Conservation (phyloP, 2,797 vertebrate species). For the Buphagus erythrorhynchus region DNA sequence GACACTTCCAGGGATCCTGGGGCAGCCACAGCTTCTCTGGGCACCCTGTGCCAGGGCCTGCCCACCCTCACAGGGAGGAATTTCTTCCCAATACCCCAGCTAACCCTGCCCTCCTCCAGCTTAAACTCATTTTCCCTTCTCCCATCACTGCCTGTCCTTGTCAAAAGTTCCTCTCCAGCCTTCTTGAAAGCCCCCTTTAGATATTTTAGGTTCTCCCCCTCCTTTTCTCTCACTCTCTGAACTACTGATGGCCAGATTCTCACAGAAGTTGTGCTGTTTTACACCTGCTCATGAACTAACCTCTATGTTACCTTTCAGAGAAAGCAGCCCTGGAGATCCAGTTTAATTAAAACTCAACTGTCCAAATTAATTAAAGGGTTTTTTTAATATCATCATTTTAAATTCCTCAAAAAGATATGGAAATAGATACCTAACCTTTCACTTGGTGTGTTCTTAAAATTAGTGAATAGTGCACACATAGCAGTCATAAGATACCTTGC, state of each 20-base stretch:
- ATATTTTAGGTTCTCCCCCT: rapidly evolving
- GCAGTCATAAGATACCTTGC: not conserved
- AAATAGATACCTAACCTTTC: not conserved
- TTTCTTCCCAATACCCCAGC: not conserved
- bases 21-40: not conserved
- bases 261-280: not conserved
- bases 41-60: not conserved
- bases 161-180: not conserved
- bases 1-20: not conserved
- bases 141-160: not conserved
- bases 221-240: not conserved
- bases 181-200: not conserved
- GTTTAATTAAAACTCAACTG: not conserved
- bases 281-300: not conserved
- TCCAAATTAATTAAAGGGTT: not conserved
- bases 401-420: not conserved
- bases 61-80: rapidly evolving
- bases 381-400: not conserved
- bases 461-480: not conserved
- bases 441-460: not conserved
- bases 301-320: not conserved
- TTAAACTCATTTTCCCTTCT: not conserved
- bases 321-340: not conserved
- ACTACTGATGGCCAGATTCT: not conserved
- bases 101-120: not conserved